Conservation (phyloP, 1,140 invertebrate genomes). For the Zeugodacus cucurbitae region DNA sequence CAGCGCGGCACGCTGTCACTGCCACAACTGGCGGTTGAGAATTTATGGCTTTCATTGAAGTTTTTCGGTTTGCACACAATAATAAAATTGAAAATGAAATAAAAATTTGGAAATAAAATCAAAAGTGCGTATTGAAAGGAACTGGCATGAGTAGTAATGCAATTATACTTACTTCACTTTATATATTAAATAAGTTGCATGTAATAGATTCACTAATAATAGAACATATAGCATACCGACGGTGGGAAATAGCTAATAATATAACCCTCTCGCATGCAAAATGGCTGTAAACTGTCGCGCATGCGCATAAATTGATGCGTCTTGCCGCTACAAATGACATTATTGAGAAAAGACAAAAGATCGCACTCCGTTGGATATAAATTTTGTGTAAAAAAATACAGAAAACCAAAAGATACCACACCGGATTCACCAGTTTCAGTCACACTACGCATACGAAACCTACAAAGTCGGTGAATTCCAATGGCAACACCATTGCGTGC, state of each 20-base stretch:
- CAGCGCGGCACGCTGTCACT: background rate
- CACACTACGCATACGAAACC: background rate
- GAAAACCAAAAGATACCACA: background rate
- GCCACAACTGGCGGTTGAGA: background rate
- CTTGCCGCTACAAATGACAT: background rate
- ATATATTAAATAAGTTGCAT: background rate
- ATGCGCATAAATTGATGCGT: background rate
- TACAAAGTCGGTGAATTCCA: background rate
- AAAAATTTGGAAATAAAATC: background rate
- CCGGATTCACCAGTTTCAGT: background rate
- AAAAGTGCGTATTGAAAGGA: background rate
- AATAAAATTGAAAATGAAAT: background rate
- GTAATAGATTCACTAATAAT: background rate
- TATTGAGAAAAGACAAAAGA: background rate
- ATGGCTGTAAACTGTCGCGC: background rate
- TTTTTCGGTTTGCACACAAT: background rate
- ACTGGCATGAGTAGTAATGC: background rate
- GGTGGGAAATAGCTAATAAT: background rate
- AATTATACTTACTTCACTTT: background rate
- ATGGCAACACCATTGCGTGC: background rate
- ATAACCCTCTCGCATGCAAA: background rate
- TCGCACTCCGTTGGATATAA: background rate
- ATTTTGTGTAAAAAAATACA: background rate
- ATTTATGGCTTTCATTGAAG: slow-evolving; percentile 12
- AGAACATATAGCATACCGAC: too few relatives aligned